These are phyloP conservation scores for Prosopocoilus inquinatus DNA, from an alignment of 2,888 invertebrate genomes.

Conservation along the genomic window DNA sequence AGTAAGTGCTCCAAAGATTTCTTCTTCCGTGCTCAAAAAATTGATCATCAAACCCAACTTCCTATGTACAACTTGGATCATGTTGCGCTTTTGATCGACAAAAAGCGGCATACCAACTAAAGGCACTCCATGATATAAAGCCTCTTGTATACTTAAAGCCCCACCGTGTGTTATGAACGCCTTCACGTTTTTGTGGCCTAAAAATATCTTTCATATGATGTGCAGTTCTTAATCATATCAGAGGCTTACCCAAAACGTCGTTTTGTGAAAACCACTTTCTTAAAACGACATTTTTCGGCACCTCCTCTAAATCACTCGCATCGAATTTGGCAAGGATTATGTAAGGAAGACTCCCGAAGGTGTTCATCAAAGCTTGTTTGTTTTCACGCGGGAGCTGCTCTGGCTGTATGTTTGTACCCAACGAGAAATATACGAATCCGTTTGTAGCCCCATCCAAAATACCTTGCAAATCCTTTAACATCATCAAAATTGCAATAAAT, in stretches of 20 bases:
- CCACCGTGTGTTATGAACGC: constrained; percentile 35
- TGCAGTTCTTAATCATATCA: too few species aligned
- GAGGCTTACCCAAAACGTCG: constrained; percentile 40
- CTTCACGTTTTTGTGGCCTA: constrained; percentile 34
- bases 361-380: constrained; percentile 32
- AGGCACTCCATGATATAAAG: constrained; percentile 31
- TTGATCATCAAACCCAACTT: too few species aligned
- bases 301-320: constrained; percentile 21
- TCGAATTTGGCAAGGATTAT: constrained; percentile 45
- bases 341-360: constrained; percentile 41
- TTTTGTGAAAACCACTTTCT: constrained; percentile 45
- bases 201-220: constrained; percentile 20
- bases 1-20: too few species aligned
- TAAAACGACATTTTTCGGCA: constrained; percentile 42
- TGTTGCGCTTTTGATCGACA: too few species aligned
- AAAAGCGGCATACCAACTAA: constrained; percentile 12
- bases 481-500: neutral
- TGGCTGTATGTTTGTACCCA: constrained; percentile 41
- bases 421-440: constrained; percentile 43
- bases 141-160: constrained; percentile 34
- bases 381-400: constrained; percentile 29
- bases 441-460: constrained; percentile 36
- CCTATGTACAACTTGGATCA: too few species aligned
- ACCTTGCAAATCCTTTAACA: constrained; percentile 18
- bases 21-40: too few species aligned